A percentile compares a stretch with the other conserved stretches of the same genome.
phyloP scores from a whole-genome alignment of 2,888 invertebrate genomes.

The Sisyra terminalis region DNA sequence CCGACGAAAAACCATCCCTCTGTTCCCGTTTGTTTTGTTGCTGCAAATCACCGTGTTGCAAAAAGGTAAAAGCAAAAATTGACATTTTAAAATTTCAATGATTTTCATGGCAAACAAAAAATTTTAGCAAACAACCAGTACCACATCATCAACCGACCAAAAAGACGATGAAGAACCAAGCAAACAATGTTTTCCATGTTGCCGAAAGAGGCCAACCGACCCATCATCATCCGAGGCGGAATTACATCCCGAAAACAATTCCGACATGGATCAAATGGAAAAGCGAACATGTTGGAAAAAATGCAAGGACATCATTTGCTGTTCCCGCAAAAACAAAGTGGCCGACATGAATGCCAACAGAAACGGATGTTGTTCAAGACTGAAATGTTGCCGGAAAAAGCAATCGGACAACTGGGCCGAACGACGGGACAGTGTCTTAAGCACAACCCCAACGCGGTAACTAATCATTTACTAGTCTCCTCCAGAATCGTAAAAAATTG shows the following conservation, averaged over 20 bases:
- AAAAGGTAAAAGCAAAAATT: no score
- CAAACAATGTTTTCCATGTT: constrained; percentile 1
- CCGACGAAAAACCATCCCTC: background rate
- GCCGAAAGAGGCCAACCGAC: constrained; percentile 2
- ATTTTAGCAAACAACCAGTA: no score
- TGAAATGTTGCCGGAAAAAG: constrained; percentile 25
- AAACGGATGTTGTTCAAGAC: constrained; percentile 10
- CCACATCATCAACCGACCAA: no score
- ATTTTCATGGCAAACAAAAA: no score
- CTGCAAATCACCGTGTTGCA: background rate
- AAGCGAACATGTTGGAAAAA: constrained; percentile 14
- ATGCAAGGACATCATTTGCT: constrained; percentile 8
- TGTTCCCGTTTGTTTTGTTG: constrained; percentile 1
- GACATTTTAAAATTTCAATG: no score
- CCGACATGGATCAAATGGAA: constrained; percentile 13
- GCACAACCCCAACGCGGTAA: constrained; percentile 26
- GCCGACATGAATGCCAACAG: constrained; percentile 15
- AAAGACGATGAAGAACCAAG: no score
- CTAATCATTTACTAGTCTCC: constrained; percentile 22
- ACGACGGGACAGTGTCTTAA: constrained; percentile 36
- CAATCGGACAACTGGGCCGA: constrained; percentile 30
- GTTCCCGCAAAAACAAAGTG: constrained; percentile 27
- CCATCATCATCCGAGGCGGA: background rate
- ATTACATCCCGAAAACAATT: background rate
- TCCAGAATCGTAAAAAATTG: background rate